Conservation (phyloP, 2,888 invertebrate species). For the Pachliopta kotzebuea region DNA sequence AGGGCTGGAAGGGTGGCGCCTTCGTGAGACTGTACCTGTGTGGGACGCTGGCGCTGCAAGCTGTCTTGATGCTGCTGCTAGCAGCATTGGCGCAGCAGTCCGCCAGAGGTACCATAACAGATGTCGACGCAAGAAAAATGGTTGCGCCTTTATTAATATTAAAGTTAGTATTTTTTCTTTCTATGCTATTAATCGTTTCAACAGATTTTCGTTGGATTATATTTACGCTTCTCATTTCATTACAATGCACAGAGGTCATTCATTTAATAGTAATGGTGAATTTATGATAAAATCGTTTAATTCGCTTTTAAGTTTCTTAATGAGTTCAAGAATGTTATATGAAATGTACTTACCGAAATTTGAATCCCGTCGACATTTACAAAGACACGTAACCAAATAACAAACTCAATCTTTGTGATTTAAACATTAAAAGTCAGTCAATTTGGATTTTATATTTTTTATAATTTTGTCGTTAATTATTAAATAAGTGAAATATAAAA, state of each 20-base stretch:
- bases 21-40: slow-evolving; percentile 86
- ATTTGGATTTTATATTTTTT: neutral
- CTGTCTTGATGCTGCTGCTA: slow-evolving; percentile 82
- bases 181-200: neutral
- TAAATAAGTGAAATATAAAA: too few relatives aligned
- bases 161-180: slow-evolving; percentile 75
- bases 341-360: neutral
- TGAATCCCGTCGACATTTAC: slow-evolving; percentile 9
- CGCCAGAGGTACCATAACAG: slow-evolving; percentile 89
- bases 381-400: slow-evolving; percentile 20
- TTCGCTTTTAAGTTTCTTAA: neutral
- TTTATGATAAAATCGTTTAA: neutral
- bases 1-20: slow-evolving; percentile 86
- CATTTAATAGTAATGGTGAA: neutral
- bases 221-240: neutral
- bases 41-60: slow-evolving; percentile 84
- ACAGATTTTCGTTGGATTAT: neutral
- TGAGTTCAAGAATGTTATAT: neutral
- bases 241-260: neutral
- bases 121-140: slow-evolving; percentile 84
- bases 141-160: slow-evolving; percentile 86
- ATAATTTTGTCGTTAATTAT: too few relatives aligned
- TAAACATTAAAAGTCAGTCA: neutral
- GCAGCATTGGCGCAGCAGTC: slow-evolving; percentile 85
- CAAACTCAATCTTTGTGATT: slow-evolving; percentile 6